Base-by-base conservation (phyloP, 2,888 invertebrate species). In the Digitonthophagus gazella region DNA sequence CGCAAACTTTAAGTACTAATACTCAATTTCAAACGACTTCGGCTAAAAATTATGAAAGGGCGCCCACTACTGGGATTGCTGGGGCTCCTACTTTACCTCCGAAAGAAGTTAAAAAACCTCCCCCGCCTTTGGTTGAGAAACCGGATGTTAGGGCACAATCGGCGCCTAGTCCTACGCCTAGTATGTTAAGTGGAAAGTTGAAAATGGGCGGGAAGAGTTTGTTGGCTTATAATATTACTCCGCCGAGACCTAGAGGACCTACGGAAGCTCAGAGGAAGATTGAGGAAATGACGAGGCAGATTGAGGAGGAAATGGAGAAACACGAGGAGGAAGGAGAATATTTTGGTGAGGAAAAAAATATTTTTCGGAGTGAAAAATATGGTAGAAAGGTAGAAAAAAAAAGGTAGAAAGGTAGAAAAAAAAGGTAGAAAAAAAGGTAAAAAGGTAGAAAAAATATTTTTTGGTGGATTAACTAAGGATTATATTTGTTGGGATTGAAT, bases 261-360 rank as follows among this genome's bases (percentile, higher is more conserved):
- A 95, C 95, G 67, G 96, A 96, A 82, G 96, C 96, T 22, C 94
- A 97, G 82, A 89, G 93, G 68, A 97, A 97, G 84, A 93, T 97
- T 78, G 96, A 96, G 82, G 96, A 95, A 79, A 87, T 97, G 72
- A 96, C 96, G 11, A 87, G 94, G 66, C 95, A 96, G 80, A 87
- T 97, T 73, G 97, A 97, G 81, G 96, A 96, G 81, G 96, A 97
- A 85, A 94, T 98, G 91, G 97, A 97, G 81, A 92, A 94, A 77
- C 93, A 94, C 78, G 95, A 95, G 83, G 95, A 96, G 76, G 94
- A 96, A 82, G 97, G 96, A 75, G 97, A 97, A 85, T 97, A 96
- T 83, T 97, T 97, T 86, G 97, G 97, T 96, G 85, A 86, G n/a
- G n/a, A n/a, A n/a, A n/a, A n/a, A n/a, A n/a, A n/a, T n/a, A n/a